Evolutionary conservation across 2,888 invertebrate genomes (phyloP).

Genomic region (Anoncus sp.): DNA sequence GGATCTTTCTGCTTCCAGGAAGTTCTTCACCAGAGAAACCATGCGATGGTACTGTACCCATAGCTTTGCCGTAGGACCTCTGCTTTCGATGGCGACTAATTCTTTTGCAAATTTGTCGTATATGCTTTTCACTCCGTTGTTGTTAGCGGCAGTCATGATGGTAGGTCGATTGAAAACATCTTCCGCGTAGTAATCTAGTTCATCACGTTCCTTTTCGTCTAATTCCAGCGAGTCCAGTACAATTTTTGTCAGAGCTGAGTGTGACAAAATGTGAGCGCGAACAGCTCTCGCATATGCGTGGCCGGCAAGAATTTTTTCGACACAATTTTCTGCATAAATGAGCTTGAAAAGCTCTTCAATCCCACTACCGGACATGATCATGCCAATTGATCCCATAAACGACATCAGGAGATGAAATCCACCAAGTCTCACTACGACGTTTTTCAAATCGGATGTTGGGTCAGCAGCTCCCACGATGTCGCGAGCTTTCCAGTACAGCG

Average conservation of each 20-base stretch:
- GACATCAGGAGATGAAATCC: constrained; percentile 72
- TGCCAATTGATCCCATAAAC: constrained; percentile 68
- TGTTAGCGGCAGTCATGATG: constrained; percentile 3
- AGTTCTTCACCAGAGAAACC: constrained; percentile 60
- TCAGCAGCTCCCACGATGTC: constrained; percentile 50
- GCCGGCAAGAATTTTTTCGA: too few species aligned
- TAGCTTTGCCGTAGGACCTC: constrained; percentile 45
- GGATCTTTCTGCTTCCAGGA: constrained; percentile 41
- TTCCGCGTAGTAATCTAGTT: constrained; percentile 4
- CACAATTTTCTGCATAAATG: too few species aligned
- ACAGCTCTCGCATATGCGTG: constrained; percentile 46
- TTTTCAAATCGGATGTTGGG: constrained; percentile 38
- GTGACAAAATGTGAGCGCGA: constrained; percentile 10
- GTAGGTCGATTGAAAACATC: constrained; percentile 3
- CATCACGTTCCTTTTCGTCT: constrained; percentile 5
- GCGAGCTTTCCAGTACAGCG: constrained; percentile 60
- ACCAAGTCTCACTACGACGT: constrained; percentile 67
- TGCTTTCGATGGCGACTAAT: constrained; percentile 3
- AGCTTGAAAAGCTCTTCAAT: constrained; percentile 66
- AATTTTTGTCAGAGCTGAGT: constrained; percentile 7
- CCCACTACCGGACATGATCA: constrained; percentile 72
- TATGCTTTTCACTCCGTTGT: neutral
- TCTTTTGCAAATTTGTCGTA: constrained; percentile 2
- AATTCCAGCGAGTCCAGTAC: constrained; percentile 9
- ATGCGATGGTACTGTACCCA: constrained; percentile 67